Evolutionary conservation across 2,113 vertebrate species (phyloP), one percentile per base, ranked within the genome.

Genomic region (Vidua chalybeata): DNA sequence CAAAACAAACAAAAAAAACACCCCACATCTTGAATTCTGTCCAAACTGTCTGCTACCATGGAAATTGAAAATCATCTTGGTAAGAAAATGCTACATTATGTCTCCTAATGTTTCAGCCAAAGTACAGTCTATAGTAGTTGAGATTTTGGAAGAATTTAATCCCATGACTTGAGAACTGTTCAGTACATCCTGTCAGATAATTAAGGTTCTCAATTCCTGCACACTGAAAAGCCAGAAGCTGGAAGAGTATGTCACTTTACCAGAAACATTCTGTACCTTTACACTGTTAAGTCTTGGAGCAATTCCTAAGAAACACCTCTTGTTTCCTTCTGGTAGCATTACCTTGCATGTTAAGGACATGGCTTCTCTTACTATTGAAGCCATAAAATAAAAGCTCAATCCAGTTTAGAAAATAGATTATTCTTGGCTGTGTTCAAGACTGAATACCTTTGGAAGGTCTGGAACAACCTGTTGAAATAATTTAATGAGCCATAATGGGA

Each of bases 1-100:
- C 8, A 68, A 41, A 61, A 66, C 16, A 61, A 67, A 66, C 14
- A 19, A 51, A 58, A 35, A 61, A 45, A 2, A 1, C 13, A 46
- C 15, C 15, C 9, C n/a, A 41, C 13, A 10, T 1, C 31, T 90
- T 83, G 91, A 85, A 80, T 85, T 80, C 43, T 55, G 19, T 66
- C 79, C 82, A 94, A 80, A 85, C 31, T 75, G 77, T 85, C 93
- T 91, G 87, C 77, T 87, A 82, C 84, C 67, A 93, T 52, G 72
- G 78, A 87, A 96, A 89, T 35, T 54, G 17, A 86, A 91, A 89
- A 82, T 59, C 5, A 37, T 67, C 35, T 63, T 61, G 2, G 35
- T 84, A 83, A 83, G 78, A 90, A 93, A 95, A 90, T 72, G 82
- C 39, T 86, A 59, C 35, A 56, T 19, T 30, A 8, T 69, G n/a